phyloP scores from a whole-genome alignment of 2,113 vertebrate genomes.

The Oryctolagus cuniculus region mOryCun1.1 NC_091439.1:12987001-12987500 shows the following conservation, averaged over 20 bases:
- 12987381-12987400: background rate
- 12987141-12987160: conserved; percentile 44
- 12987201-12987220: background rate
- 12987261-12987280: accelerated
- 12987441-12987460: no score
- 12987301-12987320: background rate
- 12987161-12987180: background rate
- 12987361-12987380: background rate
- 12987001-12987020: conserved; percentile 76
- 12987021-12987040: conserved; percentile 83
- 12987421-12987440: no score
- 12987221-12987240: background rate
- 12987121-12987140: conserved; percentile 76
- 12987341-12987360: background rate
- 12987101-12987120: conserved; percentile 83
- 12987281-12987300: background rate
- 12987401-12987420: background rate
- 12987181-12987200: background rate
- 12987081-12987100: conserved; percentile 82
- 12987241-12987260: no score
- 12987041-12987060: conserved; percentile 83
- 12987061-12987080: conserved; percentile 85
- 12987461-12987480: no score
- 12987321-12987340: background rate
- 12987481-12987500: no score